Conservation (phyloP, 1,140 invertebrate species). For the Drosophila setifemur region DNA sequence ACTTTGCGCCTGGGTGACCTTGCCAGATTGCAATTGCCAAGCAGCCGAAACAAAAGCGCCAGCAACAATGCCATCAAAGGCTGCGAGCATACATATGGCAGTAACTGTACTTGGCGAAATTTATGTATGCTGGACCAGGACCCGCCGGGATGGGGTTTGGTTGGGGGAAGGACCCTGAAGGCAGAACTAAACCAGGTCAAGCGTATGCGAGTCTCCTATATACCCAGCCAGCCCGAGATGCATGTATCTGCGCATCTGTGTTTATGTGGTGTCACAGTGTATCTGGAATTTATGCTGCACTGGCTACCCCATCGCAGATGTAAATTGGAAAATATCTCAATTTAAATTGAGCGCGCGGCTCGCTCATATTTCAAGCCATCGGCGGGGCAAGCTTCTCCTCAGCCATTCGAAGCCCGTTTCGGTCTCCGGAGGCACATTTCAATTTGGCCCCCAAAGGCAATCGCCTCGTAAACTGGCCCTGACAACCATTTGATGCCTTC, state of each 20-base stretch:
- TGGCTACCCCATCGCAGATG: conserved; percentile 7
- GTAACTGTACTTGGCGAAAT: conserved; percentile 68
- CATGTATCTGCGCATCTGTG: neutral
- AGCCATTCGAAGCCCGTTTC: conserved; percentile 22
- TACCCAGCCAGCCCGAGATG: conserved; percentile 2
- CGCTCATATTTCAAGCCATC: conserved; percentile 30
- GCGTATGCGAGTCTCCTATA: conserved; percentile 48
- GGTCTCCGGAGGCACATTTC: conserved; percentile 64
- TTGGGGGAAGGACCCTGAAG: conserved; percentile 19
- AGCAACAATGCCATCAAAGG: conserved; percentile 52
- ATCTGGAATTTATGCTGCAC: conserved; percentile 39
- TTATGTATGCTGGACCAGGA: conserved; percentile 54
- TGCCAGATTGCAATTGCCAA: conserved; percentile 53
- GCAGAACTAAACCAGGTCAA: conserved; percentile 75
- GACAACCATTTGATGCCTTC: conserved; percentile 54
- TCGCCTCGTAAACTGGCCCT: conserved; percentile 60
- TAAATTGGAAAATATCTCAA: conserved; percentile 38
- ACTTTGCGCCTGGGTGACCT: conserved; percentile 62
- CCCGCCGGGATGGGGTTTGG: no score
- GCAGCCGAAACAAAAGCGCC: conserved; percentile 53
- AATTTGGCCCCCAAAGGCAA: conserved; percentile 63
- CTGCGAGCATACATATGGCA: conserved; percentile 48
- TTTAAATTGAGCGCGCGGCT: conserved; percentile 5
- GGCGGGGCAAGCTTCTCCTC: conserved; percentile 1
- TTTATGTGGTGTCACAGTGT: conserved; percentile 18